A percentile compares a stretch with the other conserved stretches of the same genome.
Evolutionary conservation across 2,113 vertebrate genomes (phyloP).

Genomic region (Bagarius yarrelli): DNA sequence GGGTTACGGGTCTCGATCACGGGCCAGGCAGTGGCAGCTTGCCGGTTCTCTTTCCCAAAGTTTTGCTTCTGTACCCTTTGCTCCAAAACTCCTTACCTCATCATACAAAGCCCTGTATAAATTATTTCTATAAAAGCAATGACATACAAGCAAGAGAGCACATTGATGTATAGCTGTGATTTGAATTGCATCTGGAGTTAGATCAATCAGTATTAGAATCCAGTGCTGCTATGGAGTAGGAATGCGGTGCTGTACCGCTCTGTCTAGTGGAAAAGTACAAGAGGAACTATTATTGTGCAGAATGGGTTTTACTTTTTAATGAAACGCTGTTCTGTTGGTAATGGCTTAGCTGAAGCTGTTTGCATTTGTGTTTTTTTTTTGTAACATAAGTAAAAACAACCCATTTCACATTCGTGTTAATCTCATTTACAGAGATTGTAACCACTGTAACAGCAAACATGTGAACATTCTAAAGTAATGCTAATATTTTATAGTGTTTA

Average conservation of each 20-base stretch:
- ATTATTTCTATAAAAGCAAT: not conserved
- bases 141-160: not conserved
- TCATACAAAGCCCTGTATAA: not conserved
- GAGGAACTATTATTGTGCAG: not conserved
- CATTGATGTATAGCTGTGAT: not conserved
- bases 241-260: not conserved
- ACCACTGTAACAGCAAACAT: slow-evolving; percentile 25
- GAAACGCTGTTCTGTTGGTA: too few relatives aligned
- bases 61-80: not conserved
- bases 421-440: slow-evolving; percentile 33
- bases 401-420: slow-evolving; percentile 32
- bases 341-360: slow-evolving; percentile 38
- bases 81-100: not conserved
- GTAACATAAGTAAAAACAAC: slow-evolving; percentile 34
- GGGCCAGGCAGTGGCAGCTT: too few relatives aligned
- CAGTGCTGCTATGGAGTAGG: not conserved
- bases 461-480: slow-evolving; percentile 4
- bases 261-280: not conserved
- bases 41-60: too few relatives aligned
- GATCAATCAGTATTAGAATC: not conserved
- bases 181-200: not conserved
- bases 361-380: slow-evolving; percentile 15
- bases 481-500: slow-evolving; percentile 23
- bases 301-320: not conserved
- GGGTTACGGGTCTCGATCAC: too few relatives aligned